Conservation (phyloP, 1,140 invertebrate species). For the Alviniconcha marisindica region DNA sequence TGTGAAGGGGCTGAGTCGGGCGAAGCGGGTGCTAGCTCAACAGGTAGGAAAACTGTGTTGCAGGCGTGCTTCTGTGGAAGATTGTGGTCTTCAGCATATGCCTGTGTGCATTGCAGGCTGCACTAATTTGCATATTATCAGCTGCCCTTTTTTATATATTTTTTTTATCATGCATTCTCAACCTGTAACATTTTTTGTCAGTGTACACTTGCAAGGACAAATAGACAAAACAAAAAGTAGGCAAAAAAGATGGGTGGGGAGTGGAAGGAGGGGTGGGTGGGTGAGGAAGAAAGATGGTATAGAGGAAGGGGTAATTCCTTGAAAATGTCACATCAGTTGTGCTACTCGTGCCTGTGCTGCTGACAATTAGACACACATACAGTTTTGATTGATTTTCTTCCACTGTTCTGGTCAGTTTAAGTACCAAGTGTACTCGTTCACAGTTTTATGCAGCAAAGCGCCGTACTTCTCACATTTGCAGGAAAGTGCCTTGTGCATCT, state of each 20-base stretch:
- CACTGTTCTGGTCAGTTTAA: too few relatives aligned
- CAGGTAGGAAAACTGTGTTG: constrained; percentile 17
- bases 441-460: too few relatives aligned
- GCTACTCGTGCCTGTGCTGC: too few relatives aligned
- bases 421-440: too few relatives aligned
- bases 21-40: background rate
- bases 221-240: background rate
- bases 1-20: constrained; percentile 19
- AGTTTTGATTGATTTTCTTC: too few relatives aligned
- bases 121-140: too few relatives aligned
- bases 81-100: background rate
- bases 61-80: background rate
- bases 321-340: too few relatives aligned
- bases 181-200: background rate
- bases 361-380: too few relatives aligned
- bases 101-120: too few relatives aligned
- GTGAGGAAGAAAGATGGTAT: background rate
- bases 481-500: too few relatives aligned
- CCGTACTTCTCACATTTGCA: too few relatives aligned
- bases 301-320: background rate
- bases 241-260: background rate
- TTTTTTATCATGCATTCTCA: constrained; percentile 11
- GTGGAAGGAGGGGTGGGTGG: background rate
- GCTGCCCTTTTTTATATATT: too few relatives aligned
- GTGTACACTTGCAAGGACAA: background rate